Base-by-base conservation (phyloP, 1,140 invertebrate genomes). In the Drosophila jambulina region DNA sequence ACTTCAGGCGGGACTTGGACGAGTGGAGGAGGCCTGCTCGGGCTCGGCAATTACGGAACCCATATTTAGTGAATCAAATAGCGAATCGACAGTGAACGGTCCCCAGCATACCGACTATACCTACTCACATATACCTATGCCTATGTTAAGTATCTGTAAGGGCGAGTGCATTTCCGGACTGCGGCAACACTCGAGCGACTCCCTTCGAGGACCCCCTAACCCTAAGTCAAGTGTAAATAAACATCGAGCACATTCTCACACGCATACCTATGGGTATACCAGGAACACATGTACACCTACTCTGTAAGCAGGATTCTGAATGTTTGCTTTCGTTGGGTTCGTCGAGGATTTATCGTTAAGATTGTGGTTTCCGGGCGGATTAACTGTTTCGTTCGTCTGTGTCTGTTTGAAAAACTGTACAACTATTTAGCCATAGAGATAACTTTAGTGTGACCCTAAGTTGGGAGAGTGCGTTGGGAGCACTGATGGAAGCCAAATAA, bases 161-260 rank as follows among this genome's bases (percentile, higher is more conserved):
- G 78, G 70, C 67, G 48, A 61, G 43, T 56, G 43, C 62, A 80
- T 63, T 60, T 69, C 38, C 42, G 49, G 63, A 42, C 43, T 64
- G 53, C 72, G 45, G 48, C 49, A 2, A 9, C 49, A 53, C 51
- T 53, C 51, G 51, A 9, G 9, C 15, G 32, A 3, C 21, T 54
- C 32, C 51, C 51, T 10, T 19, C 29, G 19, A 34, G 29, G 53
- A 46, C 62, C 58, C 65, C 45, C 64, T 87, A 75, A 60, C 25
- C 79, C 79, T 74, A 82, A 82, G 83, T 88, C 84, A 74, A 87
- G 29, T 87, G 83, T 87, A 87, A 80, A 87, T 87, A 87, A 69
- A 48, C 83, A 88, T 82, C 43, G 48, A 58, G 53, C 53, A 34
- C 48, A 71, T 36, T 36, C 29, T 51, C 34, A 56, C 53, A 17